Base-by-base conservation (phyloP, 2,888 invertebrate genomes). In the Andrena hattorfiana region DNA sequence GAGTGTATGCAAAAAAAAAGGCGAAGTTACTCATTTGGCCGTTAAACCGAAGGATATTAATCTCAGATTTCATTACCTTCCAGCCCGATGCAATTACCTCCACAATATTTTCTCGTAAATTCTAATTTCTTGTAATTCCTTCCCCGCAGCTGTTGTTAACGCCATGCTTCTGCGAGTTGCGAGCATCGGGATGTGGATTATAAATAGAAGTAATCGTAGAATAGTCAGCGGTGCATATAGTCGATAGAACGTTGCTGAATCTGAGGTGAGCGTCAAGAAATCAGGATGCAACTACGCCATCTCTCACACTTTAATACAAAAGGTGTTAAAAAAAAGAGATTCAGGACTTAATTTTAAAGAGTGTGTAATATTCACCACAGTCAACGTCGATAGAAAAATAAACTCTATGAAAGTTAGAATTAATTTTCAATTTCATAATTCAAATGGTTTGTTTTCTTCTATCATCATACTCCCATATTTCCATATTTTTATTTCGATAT, bases 31-130 rank as follows among this genome's bases (percentile, higher is more conserved):
- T 16, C 32, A n/a, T 68, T 68, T 8, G 8, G 20, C n/a, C 16
- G 20, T 23, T 54, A 68, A 68, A 32, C 23, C n/a, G 16, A 32
- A 68, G 10, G n/a, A 66, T 42, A 56, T 56, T 56, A 56, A 56
- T 56, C 26, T 13, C 54, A 13, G 28, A 70, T 70, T 70, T 70
- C 60, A 70, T 70, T 70, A 60, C 3, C 42, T 42, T 13, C 35
- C 20, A 13, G n/a, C 16, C 59, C 26, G 60, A 56, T 35, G 42
- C 59, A 42, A 70, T 48, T 70, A 48, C 28, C 2, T 3, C 48
- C 4, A 13, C 20, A n/a, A 48, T 70, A 48, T 56, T 60, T 70
- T 28, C 60, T 13, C 13, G 28, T 4, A 59, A 60, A 20, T 26
- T 60, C n/a, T 28, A 48, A 56, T 54, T 66, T 59, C 20, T n/a